phyloP scores from a whole-genome alignment of 2,888 invertebrate species.

The Agrotis clavis region DNA sequence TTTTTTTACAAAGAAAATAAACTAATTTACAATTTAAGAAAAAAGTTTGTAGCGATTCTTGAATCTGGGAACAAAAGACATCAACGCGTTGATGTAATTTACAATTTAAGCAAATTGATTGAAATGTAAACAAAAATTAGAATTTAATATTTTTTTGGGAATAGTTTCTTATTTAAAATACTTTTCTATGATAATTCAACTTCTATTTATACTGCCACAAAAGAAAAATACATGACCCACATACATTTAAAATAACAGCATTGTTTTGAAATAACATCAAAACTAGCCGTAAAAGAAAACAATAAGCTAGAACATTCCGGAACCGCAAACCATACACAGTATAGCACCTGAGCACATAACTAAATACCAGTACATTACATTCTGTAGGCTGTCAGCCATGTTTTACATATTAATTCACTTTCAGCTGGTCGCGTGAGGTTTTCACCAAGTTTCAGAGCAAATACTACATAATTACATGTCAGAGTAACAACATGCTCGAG shows the following conservation, averaged over 20 bases:
- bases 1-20: constrained; percentile 18
- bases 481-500: constrained; percentile 34
- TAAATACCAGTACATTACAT: constrained; percentile 35
- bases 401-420: constrained; percentile 73
- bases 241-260: not conserved
- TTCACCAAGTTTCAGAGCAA: constrained; percentile 64
- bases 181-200: not conserved
- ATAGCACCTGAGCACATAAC: constrained; percentile 51
- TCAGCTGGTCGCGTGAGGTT: constrained; percentile 63
- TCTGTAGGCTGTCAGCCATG: constrained; percentile 32
- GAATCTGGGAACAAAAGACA: constrained; percentile 51
- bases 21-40: not conserved
- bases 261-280: not conserved
- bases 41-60: not conserved
- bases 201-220: not conserved
- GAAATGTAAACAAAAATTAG: not conserved
- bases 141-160: not conserved
- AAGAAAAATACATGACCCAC: not conserved
- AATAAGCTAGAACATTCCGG: constrained; percentile 43
- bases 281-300: constrained; percentile 10
- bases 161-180: not conserved
- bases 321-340: constrained; percentile 52
- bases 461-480: constrained; percentile 46
- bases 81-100: constrained; percentile 43
- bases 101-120: constrained; percentile 8